Evolutionary conservation across 2,888 invertebrate species (phyloP), one percentile per base, ranked within the genome.

Genomic region (Crepidodera aurea): DNA sequence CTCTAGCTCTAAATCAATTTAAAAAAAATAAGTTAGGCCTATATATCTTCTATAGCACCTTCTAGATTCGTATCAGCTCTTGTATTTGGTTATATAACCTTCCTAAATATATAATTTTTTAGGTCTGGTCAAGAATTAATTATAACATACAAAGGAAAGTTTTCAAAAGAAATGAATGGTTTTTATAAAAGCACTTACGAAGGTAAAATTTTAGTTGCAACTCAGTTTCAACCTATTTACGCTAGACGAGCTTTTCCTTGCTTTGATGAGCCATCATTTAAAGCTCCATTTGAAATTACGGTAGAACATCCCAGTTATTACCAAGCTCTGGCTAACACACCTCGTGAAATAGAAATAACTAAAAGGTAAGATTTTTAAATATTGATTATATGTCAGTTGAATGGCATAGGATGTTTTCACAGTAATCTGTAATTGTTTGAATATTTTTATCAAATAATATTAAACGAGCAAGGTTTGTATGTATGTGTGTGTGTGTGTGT

Each of bases 221-320:
- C 90, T 0, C 89, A 90, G 64, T 86, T 90, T 51, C 88, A 90
- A 75, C 85, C 88, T 0, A 86, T 86, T 0, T 84, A 84, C 60
- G 88, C 90, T 0, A 85, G 90, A 0, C 83, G 84, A 42, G 90
- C 87, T 0, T 91, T 92, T 76, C 92, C 92, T 0, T 92, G 92
- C 73, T 91, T 88, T 73, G 92, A 92, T 70, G 89, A 90, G 72
- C 92, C 92, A 0, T 82, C 81, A 0, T 77, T 86, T 29, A 92
- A 91, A 73, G 88, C 92, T 0, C 79, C 81, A 12, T 91, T 90
- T 73, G 81, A 84, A 83, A 22, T 72, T 1, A 57, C 57, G 1
- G 66, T 70, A 7, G 61, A 62, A 0, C 85, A 89, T 42, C 83
- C 84, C 3, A 70, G 70, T 1, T 71, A 69, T 1, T 82, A 81